Percentiles rank a stretch among this genome's conserved stretches.
These are phyloP conservation scores for Oreochromis tanganicae DNA, from an alignment of 2,113 vertebrate genomes.

Conservation along the genomic window DNA sequence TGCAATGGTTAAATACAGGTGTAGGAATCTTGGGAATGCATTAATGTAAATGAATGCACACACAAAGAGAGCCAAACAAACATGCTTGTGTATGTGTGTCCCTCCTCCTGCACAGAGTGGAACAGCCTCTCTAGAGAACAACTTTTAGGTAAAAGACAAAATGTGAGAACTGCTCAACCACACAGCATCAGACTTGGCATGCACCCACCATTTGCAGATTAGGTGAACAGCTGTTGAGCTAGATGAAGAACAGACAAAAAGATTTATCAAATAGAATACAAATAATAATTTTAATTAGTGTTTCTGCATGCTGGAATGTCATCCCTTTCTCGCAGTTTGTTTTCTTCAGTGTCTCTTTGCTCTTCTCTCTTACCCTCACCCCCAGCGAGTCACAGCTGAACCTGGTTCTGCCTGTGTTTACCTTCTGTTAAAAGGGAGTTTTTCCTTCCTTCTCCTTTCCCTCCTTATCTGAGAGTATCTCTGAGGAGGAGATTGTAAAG, in stretches of 20 bases:
- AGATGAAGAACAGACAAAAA: neutral
- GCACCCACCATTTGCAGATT: neutral
- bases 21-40: neutral
- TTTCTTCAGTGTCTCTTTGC: neutral
- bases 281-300: neutral
- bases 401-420: neutral
- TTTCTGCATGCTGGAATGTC: accelerated
- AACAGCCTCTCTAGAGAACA: neutral
- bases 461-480: neutral
- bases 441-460: neutral
- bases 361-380: neutral
- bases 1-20: neutral
- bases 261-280: neutral
- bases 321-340: neutral
- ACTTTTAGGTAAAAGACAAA: neutral
- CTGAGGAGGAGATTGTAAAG: neutral
- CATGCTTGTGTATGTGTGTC: neutral
- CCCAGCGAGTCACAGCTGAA: neutral
- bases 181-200: neutral
- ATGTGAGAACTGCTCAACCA: neutral
- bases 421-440: neutral
- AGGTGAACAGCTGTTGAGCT: neutral
- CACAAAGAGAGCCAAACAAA: neutral
- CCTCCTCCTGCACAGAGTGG: neutral
- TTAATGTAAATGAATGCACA: neutral